Percentiles rank a stretch among this genome's conserved stretches.
Conservation (phyloP, 1,140 invertebrate species). For the Lasioglossum albipes region DNA sequence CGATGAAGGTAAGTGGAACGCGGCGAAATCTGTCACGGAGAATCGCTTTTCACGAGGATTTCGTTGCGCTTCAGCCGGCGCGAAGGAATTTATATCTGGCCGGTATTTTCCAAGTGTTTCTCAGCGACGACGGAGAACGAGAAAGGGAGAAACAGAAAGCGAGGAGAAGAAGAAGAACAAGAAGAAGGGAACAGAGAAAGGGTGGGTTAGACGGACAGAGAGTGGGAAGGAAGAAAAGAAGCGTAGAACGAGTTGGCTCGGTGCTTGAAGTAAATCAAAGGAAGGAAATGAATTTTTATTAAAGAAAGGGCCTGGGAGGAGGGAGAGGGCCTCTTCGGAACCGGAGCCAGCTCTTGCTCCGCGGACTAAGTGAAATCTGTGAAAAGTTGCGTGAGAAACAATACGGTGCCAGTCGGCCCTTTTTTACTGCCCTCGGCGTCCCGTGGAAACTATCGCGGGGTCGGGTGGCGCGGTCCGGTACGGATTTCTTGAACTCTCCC, state of each 20-base stretch:
- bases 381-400: slow-evolving; percentile 67
- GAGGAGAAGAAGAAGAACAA: not conserved
- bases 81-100: slow-evolving; percentile 56
- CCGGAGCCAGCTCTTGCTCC: slow-evolving; percentile 38
- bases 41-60: slow-evolving; percentile 37
- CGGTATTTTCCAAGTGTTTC: slow-evolving; percentile 40
- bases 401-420: slow-evolving; percentile 48
- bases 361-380: slow-evolving; percentile 60
- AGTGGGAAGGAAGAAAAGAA: slow-evolving; percentile 24
- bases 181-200: not conserved
- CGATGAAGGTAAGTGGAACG: slow-evolving; percentile 3
- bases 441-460: slow-evolving; percentile 52
- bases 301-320: slow-evolving; percentile 54
- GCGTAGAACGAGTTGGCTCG: slow-evolving; percentile 54
- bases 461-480: slow-evolving; percentile 21
- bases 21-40: slow-evolving; percentile 13
- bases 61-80: slow-evolving; percentile 15
- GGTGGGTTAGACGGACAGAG: not conserved
- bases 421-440: slow-evolving; percentile 13
- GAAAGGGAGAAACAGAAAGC: not conserved
- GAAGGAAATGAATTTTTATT: slow-evolving; percentile 74
- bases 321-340: slow-evolving; percentile 7
- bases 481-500: slow-evolving; percentile 50
- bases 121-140: slow-evolving; percentile 28
- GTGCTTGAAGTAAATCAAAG: slow-evolving; percentile 70